A percentile compares a stretch with the other conserved stretches of the same genome.
phyloP scores from a whole-genome alignment of 2,888 invertebrate species.

The Griposia aprilina region DNA sequence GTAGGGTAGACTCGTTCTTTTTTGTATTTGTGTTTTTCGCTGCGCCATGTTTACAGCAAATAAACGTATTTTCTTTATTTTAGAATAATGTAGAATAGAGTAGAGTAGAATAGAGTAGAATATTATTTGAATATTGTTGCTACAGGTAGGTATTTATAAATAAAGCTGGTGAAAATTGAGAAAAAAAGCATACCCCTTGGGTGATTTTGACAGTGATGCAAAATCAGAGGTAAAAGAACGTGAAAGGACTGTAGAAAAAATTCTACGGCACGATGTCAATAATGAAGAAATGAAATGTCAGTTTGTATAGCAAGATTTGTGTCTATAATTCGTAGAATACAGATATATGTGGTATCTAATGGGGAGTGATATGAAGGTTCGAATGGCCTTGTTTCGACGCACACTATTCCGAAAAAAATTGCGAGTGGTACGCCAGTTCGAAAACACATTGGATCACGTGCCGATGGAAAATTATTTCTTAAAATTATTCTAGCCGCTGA shows the following conservation, averaged over 20 bases:
- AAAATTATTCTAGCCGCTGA: background rate
- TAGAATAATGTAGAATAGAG: no score
- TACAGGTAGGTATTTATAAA: background rate
- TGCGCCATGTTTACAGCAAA: no score
- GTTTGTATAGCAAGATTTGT: background rate
- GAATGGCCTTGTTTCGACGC: no score
- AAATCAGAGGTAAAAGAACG: background rate
- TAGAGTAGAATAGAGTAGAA: background rate
- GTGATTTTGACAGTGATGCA: background rate
- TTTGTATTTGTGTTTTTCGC: no score
- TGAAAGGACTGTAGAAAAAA: background rate
- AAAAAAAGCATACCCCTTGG: background rate
- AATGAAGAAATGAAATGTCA: background rate
- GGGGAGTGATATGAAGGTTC: no score
- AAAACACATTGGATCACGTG: no score
- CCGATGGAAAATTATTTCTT: background rate
- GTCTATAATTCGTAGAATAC: background rate
- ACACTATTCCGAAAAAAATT: no score
- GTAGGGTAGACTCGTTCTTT: no score
- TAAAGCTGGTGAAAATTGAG: no score
- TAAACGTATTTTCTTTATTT: no score
- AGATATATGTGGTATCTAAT: background rate
- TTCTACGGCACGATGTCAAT: background rate
- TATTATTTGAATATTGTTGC: background rate
- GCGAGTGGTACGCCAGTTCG: no score